Evolutionary conservation across 2,888 invertebrate species (phyloP), one percentile per base, ranked within the genome.

Genomic region (Ormia ochracea): DNA sequence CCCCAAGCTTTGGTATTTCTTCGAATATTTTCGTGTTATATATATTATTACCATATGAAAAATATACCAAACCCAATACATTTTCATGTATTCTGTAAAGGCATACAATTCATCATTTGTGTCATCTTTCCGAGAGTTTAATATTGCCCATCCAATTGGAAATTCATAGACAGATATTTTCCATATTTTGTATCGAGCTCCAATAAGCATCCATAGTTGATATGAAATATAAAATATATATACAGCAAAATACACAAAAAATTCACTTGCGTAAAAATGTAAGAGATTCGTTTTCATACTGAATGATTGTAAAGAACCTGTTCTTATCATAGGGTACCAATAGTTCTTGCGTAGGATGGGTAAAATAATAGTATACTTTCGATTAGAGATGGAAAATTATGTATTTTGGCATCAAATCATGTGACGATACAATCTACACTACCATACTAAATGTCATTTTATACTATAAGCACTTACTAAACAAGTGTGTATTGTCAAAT

Each of bases 81-180:
- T 85, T 5, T 50, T 48, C 4, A 89, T 83, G 23, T 86, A 89
- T 19, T 84, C 83, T 23, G 84, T 85, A 36, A 88, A 89, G 56
- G 86, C 85, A 70, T 89, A 88, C 73, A 89, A 83, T 76, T 90
- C 90, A 65, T 87, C 85, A 74, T 88, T 88, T 52, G 87, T 86
- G 70, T 87, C 86, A 76, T 90, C 90, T 4, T 87, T 86, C 7
- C 83, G 84, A 43, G 85, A 79, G 66, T 85, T 85, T 3, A 89
- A 80, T 31, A 88, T 54, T 3, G 52, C 54, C 89, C 90, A 89
- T 2, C 88, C 88, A 6, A 80, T 48, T 1, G 83, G 77, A 50
- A 89, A 88, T 43, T 85, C 83, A 63, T 85, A 84, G 48, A 83
- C 66, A 0, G 88, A 79, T 19, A 83, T 81, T 3, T 81, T 59